Conservation (phyloP, 1,140 invertebrate species). For the Adelges cooleyi region DNA sequence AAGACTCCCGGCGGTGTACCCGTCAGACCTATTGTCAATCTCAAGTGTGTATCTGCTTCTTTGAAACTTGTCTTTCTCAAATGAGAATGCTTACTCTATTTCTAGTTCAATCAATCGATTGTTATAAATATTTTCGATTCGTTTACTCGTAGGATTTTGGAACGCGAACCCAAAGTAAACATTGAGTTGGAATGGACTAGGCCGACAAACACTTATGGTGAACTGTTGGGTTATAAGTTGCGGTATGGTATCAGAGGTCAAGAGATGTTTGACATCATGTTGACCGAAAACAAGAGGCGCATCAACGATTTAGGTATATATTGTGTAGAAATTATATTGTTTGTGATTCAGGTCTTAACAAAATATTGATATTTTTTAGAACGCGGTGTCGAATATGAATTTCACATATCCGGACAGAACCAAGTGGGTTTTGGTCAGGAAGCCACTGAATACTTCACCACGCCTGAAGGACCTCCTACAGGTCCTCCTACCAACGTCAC, state of each 20-base stretch:
- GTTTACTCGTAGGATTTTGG: conserved; percentile 49
- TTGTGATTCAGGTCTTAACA: no score
- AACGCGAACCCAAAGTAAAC: conserved; percentile 67
- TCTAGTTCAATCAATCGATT: no score
- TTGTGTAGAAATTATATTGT: no score
- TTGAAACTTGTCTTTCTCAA: background rate
- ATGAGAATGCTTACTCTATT: no score
- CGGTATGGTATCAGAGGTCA: conserved; percentile 78
- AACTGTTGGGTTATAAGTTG: conserved; percentile 61
- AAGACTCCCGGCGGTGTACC: conserved; percentile 89
- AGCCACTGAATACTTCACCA: conserved; percentile 72
- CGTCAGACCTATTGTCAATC: conserved; percentile 66
- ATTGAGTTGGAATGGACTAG: conserved; percentile 84
- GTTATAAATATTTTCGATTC: background rate
- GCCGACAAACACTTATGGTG: conserved; percentile 77
- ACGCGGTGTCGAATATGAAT: conserved; percentile 88
- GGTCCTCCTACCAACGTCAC: conserved; percentile 73
- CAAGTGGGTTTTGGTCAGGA: conserved; percentile 87
- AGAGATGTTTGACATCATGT: conserved; percentile 48
- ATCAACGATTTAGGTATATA: conserved; percentile 34
- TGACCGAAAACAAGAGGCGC: conserved; percentile 32
- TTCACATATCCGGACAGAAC: conserved; percentile 83
- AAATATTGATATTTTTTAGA: conserved; percentile 42
- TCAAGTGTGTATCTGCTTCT: conserved; percentile 53
- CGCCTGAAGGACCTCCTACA: conserved; percentile 78